Evolutionary conservation across 2,113 vertebrate genomes (phyloP).

Genomic region (Pygoscelis antarcticus): DNA sequence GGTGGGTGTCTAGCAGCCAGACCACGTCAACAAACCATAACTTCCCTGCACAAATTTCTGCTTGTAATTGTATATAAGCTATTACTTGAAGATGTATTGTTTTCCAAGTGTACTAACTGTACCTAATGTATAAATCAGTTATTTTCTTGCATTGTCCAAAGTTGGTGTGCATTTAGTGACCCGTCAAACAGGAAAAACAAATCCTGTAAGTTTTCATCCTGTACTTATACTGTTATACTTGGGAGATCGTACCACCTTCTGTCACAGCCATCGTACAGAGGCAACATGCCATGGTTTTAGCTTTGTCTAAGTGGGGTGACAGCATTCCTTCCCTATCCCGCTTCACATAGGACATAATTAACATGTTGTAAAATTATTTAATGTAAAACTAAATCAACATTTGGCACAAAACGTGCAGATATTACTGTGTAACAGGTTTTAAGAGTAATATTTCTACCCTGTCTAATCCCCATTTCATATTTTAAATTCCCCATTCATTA

Average conservation of each 20-base stretch:
- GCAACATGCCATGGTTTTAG: rapidly evolving
- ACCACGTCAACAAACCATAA: no score
- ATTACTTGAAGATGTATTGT: background rate
- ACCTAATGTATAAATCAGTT: background rate
- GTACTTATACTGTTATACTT: rapidly evolving
- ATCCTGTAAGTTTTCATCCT: background rate
- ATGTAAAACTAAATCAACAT: background rate
- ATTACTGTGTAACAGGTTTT: background rate
- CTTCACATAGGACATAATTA: background rate
- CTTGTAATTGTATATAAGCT: background rate
- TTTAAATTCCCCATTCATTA: background rate
- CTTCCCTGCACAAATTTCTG: background rate
- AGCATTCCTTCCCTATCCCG: background rate
- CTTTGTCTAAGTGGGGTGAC: background rate
- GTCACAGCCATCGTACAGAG: no score
- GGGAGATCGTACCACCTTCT: background rate
- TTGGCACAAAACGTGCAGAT: background rate
- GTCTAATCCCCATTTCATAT: background rate
- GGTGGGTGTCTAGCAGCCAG: background rate
- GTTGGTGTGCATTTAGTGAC: background rate
- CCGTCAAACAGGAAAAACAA: background rate
- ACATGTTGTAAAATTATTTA: background rate
- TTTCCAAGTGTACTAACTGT: background rate
- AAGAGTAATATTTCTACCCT: background rate
- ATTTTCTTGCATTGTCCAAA: background rate